phyloP scores from a whole-genome alignment of 2,113 vertebrate species.

The Peromyscus californicus region DNA sequence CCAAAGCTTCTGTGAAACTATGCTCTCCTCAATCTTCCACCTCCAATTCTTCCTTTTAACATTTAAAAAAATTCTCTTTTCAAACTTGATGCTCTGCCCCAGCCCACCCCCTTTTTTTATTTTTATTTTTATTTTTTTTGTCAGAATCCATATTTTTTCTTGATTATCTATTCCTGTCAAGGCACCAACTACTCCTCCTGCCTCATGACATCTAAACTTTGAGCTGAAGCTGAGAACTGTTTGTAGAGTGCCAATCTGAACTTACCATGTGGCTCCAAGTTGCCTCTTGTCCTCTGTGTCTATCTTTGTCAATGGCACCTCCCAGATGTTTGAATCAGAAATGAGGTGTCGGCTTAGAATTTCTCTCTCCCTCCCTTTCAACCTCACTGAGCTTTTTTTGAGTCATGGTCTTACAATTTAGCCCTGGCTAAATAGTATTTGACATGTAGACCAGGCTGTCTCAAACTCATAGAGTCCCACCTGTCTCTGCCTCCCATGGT shows the following conservation, averaged over 20 bases:
- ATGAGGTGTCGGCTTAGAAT: background rate
- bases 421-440: background rate
- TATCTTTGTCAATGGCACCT: background rate
- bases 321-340: conserved; percentile 1
- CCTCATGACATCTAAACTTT: background rate
- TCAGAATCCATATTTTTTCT: no score
- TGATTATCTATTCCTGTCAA: background rate
- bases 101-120: background rate
- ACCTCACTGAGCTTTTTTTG: background rate
- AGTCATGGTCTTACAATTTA: background rate
- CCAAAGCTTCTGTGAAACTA: background rate
- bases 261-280: background rate
- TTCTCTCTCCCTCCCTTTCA: background rate
- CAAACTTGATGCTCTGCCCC: background rate
- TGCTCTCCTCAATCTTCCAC: background rate
- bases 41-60: background rate
- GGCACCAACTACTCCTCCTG: background rate
- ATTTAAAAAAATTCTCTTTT: background rate
- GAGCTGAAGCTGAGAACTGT: background rate
- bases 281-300: background rate
- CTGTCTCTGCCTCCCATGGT: background rate
- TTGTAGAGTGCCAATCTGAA: background rate
- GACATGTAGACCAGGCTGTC: background rate
- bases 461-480: background rate
- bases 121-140: background rate